Conservation (phyloP, 2,113 vertebrate genomes). For the Pseudorectes ferrugineus region DNA sequence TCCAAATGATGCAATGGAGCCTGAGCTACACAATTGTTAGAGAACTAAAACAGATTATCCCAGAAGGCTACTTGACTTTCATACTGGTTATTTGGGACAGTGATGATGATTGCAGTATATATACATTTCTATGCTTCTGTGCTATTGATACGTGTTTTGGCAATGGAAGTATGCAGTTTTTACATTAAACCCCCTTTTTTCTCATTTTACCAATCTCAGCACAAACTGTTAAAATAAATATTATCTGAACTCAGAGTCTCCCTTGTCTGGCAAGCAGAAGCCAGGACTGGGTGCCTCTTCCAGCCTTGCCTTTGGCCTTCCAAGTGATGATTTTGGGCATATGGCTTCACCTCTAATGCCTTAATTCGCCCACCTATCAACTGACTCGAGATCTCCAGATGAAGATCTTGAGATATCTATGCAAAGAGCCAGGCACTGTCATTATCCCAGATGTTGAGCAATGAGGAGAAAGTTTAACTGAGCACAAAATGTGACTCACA, state of each 20-base stretch:
- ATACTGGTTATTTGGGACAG: not conserved
- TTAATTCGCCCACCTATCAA: not conserved
- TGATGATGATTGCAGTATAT: not conserved
- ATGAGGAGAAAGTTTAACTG: constrained; percentile 39
- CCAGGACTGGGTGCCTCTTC: not conserved
- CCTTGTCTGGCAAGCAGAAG: not conserved
- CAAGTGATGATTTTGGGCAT: not conserved
- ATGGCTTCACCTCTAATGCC: not conserved
- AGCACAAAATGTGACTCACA: constrained; percentile 22
- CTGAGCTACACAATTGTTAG: not conserved
- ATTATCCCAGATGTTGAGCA: constrained; percentile 11
- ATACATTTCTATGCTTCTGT: not conserved
- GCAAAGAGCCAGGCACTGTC: not conserved
- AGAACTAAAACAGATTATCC: not conserved
- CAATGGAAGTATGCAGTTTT: not conserved
- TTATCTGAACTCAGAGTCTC: not conserved
- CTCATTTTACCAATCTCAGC: not conserved
- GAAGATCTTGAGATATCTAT: not conserved
- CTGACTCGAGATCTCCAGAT: not conserved
- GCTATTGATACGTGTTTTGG: not conserved
- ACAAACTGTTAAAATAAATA: not conserved
- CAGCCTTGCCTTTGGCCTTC: not conserved
- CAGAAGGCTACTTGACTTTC: not conserved
- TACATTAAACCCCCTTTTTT: not conserved
- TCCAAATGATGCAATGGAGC: not conserved